A percentile compares a stretch with the other conserved stretches of the same genome.
These are phyloP conservation scores for Odontothrips loti DNA, from an alignment of 2,888 invertebrate genomes.

Conservation along the genomic window DNA sequence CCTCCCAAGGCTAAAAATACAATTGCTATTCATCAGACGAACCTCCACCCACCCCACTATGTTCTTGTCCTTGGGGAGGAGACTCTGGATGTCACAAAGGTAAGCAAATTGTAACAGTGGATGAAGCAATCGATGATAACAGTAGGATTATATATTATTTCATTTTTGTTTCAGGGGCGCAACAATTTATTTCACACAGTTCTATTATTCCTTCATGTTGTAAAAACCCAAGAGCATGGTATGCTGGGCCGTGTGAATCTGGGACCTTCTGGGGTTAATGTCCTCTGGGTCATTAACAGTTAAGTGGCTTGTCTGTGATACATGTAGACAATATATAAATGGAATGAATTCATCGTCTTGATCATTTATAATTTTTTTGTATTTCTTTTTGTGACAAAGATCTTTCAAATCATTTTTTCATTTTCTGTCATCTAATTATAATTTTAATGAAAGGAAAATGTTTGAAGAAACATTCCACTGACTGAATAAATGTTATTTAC, in stretches of 20 bases:
- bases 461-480: not conserved
- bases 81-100: constrained; percentile 63
- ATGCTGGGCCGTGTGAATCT: constrained; percentile 73
- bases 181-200: constrained; percentile 86
- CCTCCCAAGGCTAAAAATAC: constrained; percentile 51
- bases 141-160: not conserved
- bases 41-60: constrained; percentile 66
- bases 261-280: constrained; percentile 75
- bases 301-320: not conserved
- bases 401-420: not conserved
- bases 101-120: constrained; percentile 42
- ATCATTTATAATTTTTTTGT: not conserved
- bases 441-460: not conserved
- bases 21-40: constrained; percentile 60
- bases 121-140: too few relatives aligned
- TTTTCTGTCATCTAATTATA: not conserved
- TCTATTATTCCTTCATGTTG: constrained; percentile 72
- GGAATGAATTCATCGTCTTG: too few relatives aligned
- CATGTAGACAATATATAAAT: not conserved
- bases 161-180: constrained; percentile 59
- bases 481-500: not conserved
- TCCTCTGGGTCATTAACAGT: constrained; percentile 70
- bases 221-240: constrained; percentile 67
- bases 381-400: not conserved
- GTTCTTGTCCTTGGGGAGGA: constrained; percentile 63